A percentile compares a stretch with the other conserved stretches of the same genome.
Conservation (phyloP, 2,888 invertebrate species). For the Erebia epiphron region DNA sequence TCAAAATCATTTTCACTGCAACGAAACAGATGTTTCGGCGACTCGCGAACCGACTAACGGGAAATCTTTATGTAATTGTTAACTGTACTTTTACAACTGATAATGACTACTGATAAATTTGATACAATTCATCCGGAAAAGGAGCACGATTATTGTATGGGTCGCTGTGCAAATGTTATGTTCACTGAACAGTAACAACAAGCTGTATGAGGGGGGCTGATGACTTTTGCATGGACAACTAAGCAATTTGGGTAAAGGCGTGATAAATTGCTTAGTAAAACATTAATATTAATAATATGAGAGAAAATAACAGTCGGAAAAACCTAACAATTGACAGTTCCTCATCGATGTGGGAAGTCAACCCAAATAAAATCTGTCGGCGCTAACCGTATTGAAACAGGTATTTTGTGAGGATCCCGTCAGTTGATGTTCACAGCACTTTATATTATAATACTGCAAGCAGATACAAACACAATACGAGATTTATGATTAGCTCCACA, state of each 20-base stretch:
- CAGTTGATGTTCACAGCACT: constrained; percentile 53
- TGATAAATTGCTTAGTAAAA: constrained; percentile 43
- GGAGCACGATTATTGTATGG: constrained; percentile 57
- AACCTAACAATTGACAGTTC: constrained; percentile 77
- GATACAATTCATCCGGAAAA: constrained; percentile 55
- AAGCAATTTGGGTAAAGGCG: constrained; percentile 38
- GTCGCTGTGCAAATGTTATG: constrained; percentile 79
- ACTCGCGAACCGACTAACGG: constrained; percentile 48
- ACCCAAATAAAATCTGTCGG: constrained; percentile 73
- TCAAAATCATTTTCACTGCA: constrained; percentile 81
- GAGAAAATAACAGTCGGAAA: constrained; percentile 62
- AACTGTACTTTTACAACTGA: constrained; percentile 41
- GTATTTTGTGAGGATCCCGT: constrained; percentile 52
- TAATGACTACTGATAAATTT: constrained; percentile 50
- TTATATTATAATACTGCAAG: constrained; percentile 52
- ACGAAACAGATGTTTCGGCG: constrained; percentile 74
- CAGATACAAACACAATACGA: constrained; percentile 59
- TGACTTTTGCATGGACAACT: constrained; percentile 59
- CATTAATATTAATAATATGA: constrained; percentile 40
- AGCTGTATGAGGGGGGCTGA: constrained; percentile 63
- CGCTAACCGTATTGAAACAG: constrained; percentile 66
- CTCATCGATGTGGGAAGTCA: constrained; percentile 71
- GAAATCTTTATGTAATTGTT: constrained; percentile 43
- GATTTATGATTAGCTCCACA: constrained; percentile 77
- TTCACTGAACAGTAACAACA: constrained; percentile 80